Evolutionary conservation across 2,113 vertebrate genomes (phyloP).

Genomic region (Mus musculus): DNA sequence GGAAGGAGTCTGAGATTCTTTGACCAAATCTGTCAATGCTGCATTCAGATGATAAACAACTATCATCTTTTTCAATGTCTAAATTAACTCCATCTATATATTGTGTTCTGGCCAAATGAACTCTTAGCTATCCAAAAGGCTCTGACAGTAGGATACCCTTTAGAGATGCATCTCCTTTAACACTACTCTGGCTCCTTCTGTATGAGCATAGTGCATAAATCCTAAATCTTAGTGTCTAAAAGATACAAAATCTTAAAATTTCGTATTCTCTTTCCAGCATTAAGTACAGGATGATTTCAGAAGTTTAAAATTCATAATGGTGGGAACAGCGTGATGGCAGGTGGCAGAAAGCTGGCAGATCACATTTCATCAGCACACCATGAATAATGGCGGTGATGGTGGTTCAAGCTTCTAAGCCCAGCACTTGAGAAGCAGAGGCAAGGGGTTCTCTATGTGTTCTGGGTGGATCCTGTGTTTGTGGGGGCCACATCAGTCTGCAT

Average conservation of each 20-base stretch:
- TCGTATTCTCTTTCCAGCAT: background rate
- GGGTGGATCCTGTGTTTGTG: background rate
- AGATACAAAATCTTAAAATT: background rate
- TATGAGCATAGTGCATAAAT: background rate
- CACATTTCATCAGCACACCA: background rate
- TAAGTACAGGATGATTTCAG: background rate
- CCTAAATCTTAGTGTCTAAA: background rate
- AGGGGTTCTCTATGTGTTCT: background rate
- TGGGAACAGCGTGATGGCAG: background rate
- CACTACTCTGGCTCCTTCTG: background rate
- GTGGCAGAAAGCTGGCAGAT: too few species aligned
- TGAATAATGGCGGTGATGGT: background rate
- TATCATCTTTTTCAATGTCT: conserved; percentile 93
- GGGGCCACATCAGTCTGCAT: background rate
- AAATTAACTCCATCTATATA: conserved; percentile 98
- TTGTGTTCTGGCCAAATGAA: conserved; percentile 92
- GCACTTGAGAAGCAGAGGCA: background rate
- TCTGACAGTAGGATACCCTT: conserved; percentile 88
- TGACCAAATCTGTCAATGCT: conserved; percentile 93
- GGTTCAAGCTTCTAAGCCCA: background rate
- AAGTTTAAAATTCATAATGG: background rate
- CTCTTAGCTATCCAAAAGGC: conserved; percentile 91
- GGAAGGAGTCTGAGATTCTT: conserved; percentile 93
- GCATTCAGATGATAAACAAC: conserved; percentile 89
- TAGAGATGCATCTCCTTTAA: conserved; percentile 90